A percentile compares a stretch with the other conserved stretches of the same genome.
These are phyloP conservation scores for Drosophila kanekoi DNA, from an alignment of 2,888 invertebrate species.

Conservation along the genomic window DNA sequence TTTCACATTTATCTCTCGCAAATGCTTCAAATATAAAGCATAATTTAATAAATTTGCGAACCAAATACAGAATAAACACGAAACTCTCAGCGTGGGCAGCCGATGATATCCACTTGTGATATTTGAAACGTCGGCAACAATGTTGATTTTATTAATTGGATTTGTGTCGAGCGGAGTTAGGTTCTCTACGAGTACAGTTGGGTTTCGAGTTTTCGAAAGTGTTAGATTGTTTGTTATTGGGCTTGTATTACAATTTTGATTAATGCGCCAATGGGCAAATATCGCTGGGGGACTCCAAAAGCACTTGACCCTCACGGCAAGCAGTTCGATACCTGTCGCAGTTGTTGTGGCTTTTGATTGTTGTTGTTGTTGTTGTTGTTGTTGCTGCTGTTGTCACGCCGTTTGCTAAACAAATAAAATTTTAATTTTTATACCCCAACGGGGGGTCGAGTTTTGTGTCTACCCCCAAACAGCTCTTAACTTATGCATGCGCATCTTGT, in stretches of 20 bases:
- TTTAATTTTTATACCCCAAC: conserved; percentile 76
- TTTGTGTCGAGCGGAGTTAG: conserved; percentile 48
- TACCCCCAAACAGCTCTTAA: conserved; percentile 36
- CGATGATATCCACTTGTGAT: conserved; percentile 69
- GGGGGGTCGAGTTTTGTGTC: conserved; percentile 62
- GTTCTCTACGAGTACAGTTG: conserved; percentile 12
- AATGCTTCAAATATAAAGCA: conserved; percentile 58
- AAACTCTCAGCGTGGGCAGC: conserved; percentile 63
- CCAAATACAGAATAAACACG: conserved; percentile 40
- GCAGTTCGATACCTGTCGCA: conserved; percentile 45
- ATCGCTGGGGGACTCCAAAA: conserved; percentile 35
- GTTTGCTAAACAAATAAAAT: conserved; percentile 78
- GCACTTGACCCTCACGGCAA: conserved; percentile 27
- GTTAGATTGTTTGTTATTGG: conserved; percentile 77
- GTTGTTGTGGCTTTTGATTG: conserved; percentile 16
- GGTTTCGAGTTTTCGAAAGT: conserved; percentile 58
- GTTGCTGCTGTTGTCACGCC: conserved; percentile 57
- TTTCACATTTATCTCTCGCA: conserved; percentile 11
- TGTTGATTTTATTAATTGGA: conserved; percentile 81
- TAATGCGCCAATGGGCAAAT: conserved; percentile 71
- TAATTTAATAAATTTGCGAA: conserved; percentile 63
- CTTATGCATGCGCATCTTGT: conserved; percentile 72
- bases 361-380: conserved; percentile 40
- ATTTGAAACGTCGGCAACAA: conserved; percentile 57
- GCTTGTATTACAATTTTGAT: conserved; percentile 78